Evolutionary conservation across 2,797 vertebrate genomes (phyloP).

Genomic region (Eulemur mongoz): DNA sequence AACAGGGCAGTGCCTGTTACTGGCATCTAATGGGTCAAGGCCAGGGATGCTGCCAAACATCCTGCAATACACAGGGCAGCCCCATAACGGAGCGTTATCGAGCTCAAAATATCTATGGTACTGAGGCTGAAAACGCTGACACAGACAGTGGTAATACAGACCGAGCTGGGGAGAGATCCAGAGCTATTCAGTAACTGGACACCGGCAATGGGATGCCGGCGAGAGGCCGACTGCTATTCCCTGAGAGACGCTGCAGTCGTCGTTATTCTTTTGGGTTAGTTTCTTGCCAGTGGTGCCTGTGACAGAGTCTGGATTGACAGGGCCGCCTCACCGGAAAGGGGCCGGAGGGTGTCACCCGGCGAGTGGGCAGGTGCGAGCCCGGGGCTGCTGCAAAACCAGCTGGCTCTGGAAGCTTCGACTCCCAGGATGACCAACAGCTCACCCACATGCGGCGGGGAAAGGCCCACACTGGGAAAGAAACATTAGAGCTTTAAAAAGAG

Average conservation of each 20-base stretch:
- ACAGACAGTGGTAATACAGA: neutral
- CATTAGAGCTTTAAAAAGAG: neutral
- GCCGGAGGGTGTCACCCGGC: neutral
- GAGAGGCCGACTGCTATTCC: neutral
- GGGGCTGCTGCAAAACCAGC: neutral
- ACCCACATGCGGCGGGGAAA: neutral
- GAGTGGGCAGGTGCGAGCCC: neutral
- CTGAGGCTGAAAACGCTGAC: neutral
- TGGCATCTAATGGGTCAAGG: neutral
- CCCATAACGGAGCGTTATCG: fast-evolving
- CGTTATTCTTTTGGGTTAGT: neutral
- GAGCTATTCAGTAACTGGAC: neutral
- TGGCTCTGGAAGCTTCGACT: neutral
- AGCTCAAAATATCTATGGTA: fast-evolving
- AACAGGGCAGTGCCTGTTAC: fast-evolving
- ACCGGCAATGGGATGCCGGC: neutral
- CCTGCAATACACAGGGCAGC: neutral
- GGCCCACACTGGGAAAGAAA: neutral
- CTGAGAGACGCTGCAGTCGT: neutral
- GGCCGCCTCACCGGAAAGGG: neutral
- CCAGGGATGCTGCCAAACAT: neutral
- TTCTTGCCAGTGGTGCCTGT: neutral
- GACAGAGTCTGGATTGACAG: neutral
- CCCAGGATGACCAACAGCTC: neutral
- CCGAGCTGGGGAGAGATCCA: neutral